Evolutionary conservation across 2,888 invertebrate genomes (phyloP).

Genomic region (Agrochola circellaris): DNA sequence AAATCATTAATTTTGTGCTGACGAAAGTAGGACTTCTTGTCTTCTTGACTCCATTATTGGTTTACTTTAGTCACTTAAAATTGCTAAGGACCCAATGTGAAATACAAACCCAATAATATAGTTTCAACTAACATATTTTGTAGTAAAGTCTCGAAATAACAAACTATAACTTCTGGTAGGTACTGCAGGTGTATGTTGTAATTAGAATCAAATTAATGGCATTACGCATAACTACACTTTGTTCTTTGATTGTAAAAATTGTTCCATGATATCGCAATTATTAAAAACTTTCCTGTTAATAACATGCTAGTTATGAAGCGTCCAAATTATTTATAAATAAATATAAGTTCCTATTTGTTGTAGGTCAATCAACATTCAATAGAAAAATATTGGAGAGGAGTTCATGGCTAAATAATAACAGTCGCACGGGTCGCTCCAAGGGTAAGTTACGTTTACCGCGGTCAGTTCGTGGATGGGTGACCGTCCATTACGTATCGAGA

Average conservation of each 20-base stretch:
- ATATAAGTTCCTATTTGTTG: background rate
- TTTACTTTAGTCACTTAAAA: too few relatives aligned
- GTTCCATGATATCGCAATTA: slow-evolving; percentile 13
- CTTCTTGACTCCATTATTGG: background rate
- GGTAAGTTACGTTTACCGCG: background rate
- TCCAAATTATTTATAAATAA: background rate
- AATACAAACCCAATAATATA: background rate
- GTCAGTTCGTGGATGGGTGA: too few relatives aligned
- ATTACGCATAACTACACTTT: slow-evolving; percentile 3
- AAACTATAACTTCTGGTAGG: background rate
- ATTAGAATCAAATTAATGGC: slow-evolving; percentile 33
- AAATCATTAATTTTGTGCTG: background rate
- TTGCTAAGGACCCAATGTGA: too few relatives aligned
- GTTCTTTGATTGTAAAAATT: background rate
- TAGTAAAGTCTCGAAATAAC: background rate
- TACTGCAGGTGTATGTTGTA: background rate
- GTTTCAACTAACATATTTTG: background rate
- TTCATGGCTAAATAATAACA: background rate
- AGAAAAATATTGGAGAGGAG: background rate
- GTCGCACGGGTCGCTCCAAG: background rate
- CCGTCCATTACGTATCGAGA: too few relatives aligned
- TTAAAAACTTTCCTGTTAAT: slow-evolving; percentile 32
- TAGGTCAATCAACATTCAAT: background rate
- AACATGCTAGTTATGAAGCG: background rate
- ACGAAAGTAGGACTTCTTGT: background rate